phyloP scores from a whole-genome alignment of 2,888 invertebrate genomes.

The Mythimna ferrago region DNA sequence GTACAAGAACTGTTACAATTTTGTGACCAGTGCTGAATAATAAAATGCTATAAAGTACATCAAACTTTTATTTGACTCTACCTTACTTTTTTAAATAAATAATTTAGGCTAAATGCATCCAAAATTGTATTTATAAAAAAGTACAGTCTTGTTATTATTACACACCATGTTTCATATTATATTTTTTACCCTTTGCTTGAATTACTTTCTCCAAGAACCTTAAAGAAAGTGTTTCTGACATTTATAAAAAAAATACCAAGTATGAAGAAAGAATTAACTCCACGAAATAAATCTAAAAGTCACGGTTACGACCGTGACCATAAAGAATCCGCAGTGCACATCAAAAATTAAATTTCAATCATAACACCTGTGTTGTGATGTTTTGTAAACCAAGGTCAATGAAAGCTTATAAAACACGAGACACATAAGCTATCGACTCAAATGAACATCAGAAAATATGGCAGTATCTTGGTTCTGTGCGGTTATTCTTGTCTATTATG shows the following conservation, averaged over 20 bases:
- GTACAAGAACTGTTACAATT: constrained; percentile 70
- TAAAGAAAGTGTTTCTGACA: not conserved
- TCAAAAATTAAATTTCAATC: constrained; percentile 88
- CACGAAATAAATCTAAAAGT: constrained; percentile 62
- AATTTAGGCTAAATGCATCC: not conserved
- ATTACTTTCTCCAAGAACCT: not conserved
- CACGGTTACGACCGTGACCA: constrained; percentile 75
- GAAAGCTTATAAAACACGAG: constrained; percentile 75
- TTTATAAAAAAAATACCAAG: constrained; percentile 43
- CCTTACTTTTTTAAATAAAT: not conserved
- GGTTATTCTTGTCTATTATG: constrained; percentile 26
- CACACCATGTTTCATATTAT: not conserved
- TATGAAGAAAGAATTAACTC: constrained; percentile 29
- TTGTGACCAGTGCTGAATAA: constrained; percentile 81
- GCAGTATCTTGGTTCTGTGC: constrained; percentile 36
- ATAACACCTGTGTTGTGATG: constrained; percentile 84
- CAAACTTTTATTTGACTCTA: constrained; percentile 33
- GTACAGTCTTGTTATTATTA: not conserved
- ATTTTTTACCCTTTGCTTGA: not conserved
- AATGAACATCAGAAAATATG: constrained; percentile 44
- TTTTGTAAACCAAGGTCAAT: constrained; percentile 77
- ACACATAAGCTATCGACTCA: constrained; percentile 30
- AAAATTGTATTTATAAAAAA: not conserved
- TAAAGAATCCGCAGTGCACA: constrained; percentile 69
- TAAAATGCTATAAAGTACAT: constrained; percentile 79